These are phyloP conservation scores for Adela reaumurella DNA, from an alignment of 2,888 invertebrate species.

Conservation along the genomic window DNA sequence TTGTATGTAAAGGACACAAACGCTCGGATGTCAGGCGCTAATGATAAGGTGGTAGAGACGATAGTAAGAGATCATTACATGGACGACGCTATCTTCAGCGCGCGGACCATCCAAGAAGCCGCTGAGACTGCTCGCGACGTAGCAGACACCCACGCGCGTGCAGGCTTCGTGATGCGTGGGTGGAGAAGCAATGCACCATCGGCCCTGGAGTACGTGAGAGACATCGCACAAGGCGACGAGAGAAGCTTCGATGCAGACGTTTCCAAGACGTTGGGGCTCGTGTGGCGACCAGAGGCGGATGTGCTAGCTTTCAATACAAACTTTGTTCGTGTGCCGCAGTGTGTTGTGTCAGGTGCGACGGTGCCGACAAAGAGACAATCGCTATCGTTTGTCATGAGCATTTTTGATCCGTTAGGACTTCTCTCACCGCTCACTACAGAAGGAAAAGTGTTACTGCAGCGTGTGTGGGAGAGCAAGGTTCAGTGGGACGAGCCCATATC, in stretches of 20 bases:
- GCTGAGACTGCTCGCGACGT: not conserved
- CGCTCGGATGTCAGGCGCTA: slow-evolving; percentile 3
- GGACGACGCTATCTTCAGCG: slow-evolving; percentile 9
- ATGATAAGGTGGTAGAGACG: slow-evolving; percentile 5
- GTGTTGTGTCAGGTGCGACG: not conserved
- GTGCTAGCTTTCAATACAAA: not conserved
- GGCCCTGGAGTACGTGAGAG: not conserved
- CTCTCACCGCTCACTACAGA: not conserved
- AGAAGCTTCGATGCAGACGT: not conserved
- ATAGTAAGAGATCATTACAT: slow-evolving; percentile 7
- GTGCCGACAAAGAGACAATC: not conserved
- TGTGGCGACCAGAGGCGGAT: not conserved
- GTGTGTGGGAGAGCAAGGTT: not conserved
- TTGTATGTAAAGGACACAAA: slow-evolving; percentile 10
- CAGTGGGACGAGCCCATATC: not conserved
- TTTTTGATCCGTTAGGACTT: slow-evolving; percentile 1
- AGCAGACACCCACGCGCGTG: not conserved
- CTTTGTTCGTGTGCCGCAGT: slow-evolving; percentile 6
- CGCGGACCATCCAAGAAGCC: slow-evolving; percentile 3
- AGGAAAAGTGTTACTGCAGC: slow-evolving; percentile 1
- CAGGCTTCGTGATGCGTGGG: not conserved
- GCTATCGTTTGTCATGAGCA: not conserved
- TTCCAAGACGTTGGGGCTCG: not conserved
- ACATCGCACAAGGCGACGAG: not conserved
- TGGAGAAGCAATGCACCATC: not conserved